Conservation (phyloP, 1,140 invertebrate species). For the Antheraea pernyi region DNA sequence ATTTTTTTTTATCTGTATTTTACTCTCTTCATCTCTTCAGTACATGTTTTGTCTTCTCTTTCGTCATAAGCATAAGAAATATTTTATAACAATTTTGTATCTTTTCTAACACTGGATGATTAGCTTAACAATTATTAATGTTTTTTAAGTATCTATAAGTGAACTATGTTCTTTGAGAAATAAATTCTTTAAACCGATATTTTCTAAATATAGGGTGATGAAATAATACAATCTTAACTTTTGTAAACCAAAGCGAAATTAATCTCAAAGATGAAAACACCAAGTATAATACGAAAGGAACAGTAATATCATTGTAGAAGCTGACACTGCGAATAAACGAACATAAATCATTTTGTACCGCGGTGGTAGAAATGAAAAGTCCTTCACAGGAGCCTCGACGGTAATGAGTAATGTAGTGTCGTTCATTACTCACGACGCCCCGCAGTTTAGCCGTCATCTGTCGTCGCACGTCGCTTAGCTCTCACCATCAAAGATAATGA, state of each 20-base stretch:
- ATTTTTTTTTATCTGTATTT: no score
- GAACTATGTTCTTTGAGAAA: no score
- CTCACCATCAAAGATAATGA: conserved; percentile 13
- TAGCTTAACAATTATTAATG: no score
- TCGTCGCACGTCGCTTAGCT: conserved; percentile 35
- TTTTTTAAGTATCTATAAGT: no score
- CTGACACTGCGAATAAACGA: background rate
- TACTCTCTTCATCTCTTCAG: no score
- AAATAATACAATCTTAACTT: no score
- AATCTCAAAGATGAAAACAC: background rate
- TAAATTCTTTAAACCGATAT: no score
- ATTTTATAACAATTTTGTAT: no score
- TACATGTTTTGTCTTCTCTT: no score
- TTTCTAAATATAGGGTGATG: no score
- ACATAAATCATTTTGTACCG: background rate
- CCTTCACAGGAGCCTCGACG: conserved; percentile 36
- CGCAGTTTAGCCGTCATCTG: conserved; percentile 55
- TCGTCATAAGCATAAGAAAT: no score
- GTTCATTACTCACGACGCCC: conserved; percentile 57
- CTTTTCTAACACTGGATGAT: no score
- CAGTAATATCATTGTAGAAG: background rate
- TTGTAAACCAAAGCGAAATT: background rate
- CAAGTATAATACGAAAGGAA: background rate
- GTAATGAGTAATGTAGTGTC: conserved; percentile 62
- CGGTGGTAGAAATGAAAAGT: conserved; percentile 40